Evolutionary conservation across 2,113 vertebrate species (phyloP), one percentile per base, ranked within the genome.

Genomic region (Ranitomeya imitator): DNA sequence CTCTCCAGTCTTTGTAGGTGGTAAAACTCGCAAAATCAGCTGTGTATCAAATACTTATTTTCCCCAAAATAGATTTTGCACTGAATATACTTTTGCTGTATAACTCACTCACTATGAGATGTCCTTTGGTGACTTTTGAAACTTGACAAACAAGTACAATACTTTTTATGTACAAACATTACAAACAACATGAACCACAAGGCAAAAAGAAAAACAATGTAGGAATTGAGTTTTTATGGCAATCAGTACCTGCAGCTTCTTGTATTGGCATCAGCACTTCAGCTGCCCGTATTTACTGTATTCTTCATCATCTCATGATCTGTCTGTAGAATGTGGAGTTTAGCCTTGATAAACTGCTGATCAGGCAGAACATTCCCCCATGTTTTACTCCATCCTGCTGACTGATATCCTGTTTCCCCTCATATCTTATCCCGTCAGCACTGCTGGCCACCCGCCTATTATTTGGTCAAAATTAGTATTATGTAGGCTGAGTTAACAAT

Each of bases 331-430:
- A 67, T 83, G 21, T 37, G 67, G 52, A 69, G 61, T 15, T 52
- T 69, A 67, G 61, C 45, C 60, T 69, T 69, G 37, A 6, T 51
- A 69, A 83, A 67, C 16, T 54, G 81, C 81, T 83, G 81, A 83
- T 45, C 54, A 61, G 61, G 61, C 4, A 7, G 37, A 83, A 67
- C 23, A 51, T 65, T 63, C 79, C 55, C 54, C 37, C 79, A 80
- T 80, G 57, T 60, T 83, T 18, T n/a, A 69, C 60, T 83, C 4
- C 51, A 51, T 83, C 81, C 81, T 69, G 81, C 61, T 67, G 81
- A 63, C 61, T 69, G 81, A 83, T 65, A 69, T 83, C 81, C 81
- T 83, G 81, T 83, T 83, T 83, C 8, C 45, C 61, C n/a, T 63
- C 81, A 7, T 83, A 82, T 82, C 61, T 83, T 63, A 54, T 83